Conservation (phyloP, 1,140 invertebrate species). For the Pseudomyrmex dendroicus region DNA sequence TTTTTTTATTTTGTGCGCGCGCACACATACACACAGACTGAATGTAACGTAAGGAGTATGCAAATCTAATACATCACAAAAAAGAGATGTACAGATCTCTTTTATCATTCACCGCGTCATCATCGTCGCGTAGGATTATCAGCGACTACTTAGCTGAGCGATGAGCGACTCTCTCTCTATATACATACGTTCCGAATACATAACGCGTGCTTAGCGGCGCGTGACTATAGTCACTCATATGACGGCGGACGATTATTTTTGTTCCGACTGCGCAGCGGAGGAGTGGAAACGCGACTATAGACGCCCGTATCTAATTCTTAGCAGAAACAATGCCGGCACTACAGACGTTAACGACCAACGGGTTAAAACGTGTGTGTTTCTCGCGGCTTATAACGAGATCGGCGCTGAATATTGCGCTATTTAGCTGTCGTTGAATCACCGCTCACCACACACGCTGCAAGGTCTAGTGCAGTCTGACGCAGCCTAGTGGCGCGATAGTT, state of each 20-base stretch:
- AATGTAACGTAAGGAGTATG: too few relatives aligned
- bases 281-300: not conserved
- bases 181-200: not conserved
- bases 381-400: constrained; percentile 40
- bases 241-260: constrained; percentile 41
- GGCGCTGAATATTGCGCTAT: constrained; percentile 29
- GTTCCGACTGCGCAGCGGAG: not conserved
- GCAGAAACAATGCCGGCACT: constrained; percentile 30
- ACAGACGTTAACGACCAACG: constrained; percentile 1
- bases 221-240: constrained; percentile 12
- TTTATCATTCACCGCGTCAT: not conserved
- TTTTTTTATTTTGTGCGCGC: not conserved
- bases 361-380: constrained; percentile 33
- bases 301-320: constrained; percentile 6
- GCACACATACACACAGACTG: too few relatives aligned
- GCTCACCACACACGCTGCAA: constrained; percentile 13
- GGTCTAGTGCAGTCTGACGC: constrained; percentile 39
- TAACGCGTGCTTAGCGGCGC: not conserved
- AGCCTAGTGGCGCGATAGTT: constrained; percentile 25
- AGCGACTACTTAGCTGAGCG: not conserved
- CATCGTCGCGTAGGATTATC: not conserved
- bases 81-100: not conserved
- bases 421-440: constrained; percentile 37
- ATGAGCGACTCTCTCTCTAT: too few relatives aligned
- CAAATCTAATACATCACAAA: not conserved